Evolutionary conservation across 2,113 vertebrate genomes (phyloP).

Genomic region (Prunella himalayana): DNA sequence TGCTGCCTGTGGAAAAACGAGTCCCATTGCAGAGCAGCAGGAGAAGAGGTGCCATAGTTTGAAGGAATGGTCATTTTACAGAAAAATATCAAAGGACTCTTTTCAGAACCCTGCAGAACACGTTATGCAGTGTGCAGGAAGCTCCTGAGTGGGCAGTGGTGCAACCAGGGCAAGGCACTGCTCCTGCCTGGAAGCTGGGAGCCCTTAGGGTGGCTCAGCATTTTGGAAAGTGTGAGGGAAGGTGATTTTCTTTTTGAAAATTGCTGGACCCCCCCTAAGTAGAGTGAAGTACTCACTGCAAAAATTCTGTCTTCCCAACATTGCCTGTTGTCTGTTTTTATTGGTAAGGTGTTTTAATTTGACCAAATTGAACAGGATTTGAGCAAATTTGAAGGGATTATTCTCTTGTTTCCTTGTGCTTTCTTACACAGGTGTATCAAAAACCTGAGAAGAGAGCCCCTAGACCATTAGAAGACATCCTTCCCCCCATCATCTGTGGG

Average conservation of each 20-base stretch:
- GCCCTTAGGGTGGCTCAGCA: background rate
- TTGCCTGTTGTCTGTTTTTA: background rate
- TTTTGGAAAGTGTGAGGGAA: background rate
- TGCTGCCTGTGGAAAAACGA: slow-evolving; percentile 44
- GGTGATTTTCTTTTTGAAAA: background rate
- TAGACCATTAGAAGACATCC: background rate
- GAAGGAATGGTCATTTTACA: background rate
- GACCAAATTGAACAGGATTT: background rate
- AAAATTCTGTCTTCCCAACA: accelerated
- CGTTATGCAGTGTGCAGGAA: background rate
- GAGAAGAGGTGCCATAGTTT: background rate
- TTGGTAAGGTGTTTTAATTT: background rate
- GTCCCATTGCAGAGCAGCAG: background rate
- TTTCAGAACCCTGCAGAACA: background rate
- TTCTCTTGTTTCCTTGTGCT: background rate
- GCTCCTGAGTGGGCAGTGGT: background rate
- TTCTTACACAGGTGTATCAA: background rate
- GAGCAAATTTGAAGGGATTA: background rate
- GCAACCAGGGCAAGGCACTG: background rate
- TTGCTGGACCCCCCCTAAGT: background rate
- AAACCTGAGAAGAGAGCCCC: background rate
- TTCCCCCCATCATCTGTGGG: background rate
- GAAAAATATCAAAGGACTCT: background rate
- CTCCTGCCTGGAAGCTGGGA: background rate
- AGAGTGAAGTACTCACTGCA: background rate